A percentile compares a stretch with the other conserved stretches of the same genome.
Evolutionary conservation across 2,888 invertebrate species (phyloP).

Genomic region (Hypercompe scribonia): DNA sequence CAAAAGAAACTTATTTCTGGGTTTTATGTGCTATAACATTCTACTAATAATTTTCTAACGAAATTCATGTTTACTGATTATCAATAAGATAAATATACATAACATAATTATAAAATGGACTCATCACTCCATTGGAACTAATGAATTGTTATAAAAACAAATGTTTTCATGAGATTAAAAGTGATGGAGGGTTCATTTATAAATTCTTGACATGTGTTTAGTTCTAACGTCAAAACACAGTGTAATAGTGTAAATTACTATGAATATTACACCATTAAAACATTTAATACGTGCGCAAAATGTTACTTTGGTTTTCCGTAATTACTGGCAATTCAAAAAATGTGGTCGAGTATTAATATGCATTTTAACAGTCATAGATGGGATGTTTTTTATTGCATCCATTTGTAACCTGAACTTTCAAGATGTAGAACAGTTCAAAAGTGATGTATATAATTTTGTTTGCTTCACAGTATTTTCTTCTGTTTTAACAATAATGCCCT

Average conservation of each 20-base stretch:
- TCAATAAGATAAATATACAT: too few relatives aligned
- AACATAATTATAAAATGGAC: too few relatives aligned
- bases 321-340: constrained; percentile 35
- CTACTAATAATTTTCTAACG: too few relatives aligned
- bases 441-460: constrained; percentile 15
- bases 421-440: background rate
- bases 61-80: too few relatives aligned
- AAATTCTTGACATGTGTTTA: background rate
- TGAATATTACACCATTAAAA: constrained; percentile 42
- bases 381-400: background rate
- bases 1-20: too few relatives aligned
- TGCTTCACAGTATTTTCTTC: constrained; percentile 23
- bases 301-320: constrained; percentile 47
- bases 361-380: constrained; percentile 23
- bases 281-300: constrained; percentile 47
- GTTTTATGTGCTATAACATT: too few relatives aligned
- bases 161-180: constrained; percentile 17
- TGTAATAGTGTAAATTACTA: constrained; percentile 1
- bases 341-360: constrained; percentile 24
- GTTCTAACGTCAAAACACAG: background rate
- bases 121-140: background rate
- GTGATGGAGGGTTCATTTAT: background rate
- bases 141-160: constrained; percentile 1
- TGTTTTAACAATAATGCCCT: constrained; percentile 18
- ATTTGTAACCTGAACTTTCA: background rate